These are phyloP conservation scores for Melikaiella ostensackeni DNA, from an alignment of 2,888 invertebrate genomes.

Conservation along the genomic window DNA sequence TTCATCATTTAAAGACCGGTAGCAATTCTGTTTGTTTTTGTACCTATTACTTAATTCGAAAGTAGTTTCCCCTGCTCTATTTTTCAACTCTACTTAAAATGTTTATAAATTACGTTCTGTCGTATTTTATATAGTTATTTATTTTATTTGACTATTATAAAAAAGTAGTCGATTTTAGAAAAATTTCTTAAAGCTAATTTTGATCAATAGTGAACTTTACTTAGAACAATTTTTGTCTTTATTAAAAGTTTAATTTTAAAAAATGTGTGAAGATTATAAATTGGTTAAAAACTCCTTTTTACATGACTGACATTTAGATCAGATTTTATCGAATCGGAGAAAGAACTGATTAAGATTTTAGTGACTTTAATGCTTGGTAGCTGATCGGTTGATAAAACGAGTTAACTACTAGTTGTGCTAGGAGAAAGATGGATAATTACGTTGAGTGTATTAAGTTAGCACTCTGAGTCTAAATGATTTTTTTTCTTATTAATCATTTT, in stretches of 20 bases:
- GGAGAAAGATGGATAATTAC: constrained; percentile 13
- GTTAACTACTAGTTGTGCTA: constrained; percentile 22
- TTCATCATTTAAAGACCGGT: constrained; percentile 10
- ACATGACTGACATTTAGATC: neutral
- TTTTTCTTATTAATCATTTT: constrained; percentile 7
- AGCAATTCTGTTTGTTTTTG: constrained; percentile 1
- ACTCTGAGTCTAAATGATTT: neutral
- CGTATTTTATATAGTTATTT: neutral
- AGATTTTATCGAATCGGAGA: constrained; percentile 10
- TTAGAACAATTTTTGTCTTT: neutral
- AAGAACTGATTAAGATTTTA: constrained; percentile 30
- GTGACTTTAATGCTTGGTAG: constrained; percentile 37
- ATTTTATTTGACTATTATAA: too few species aligned
- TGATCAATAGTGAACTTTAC: neutral
- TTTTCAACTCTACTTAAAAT: neutral
- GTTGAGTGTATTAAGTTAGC: neutral
- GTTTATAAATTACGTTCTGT: neutral
- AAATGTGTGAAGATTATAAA: neutral
- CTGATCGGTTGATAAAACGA: constrained; percentile 19
- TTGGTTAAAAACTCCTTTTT: neutral
- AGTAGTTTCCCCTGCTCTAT: constrained; percentile 8
- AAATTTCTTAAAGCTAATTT: too few species aligned
- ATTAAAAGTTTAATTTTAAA: neutral
- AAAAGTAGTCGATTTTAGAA: too few species aligned
- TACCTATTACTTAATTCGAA: constrained; percentile 22